Evolutionary conservation across 2,888 invertebrate species (phyloP).

Genomic region (Drosophila paracracens): DNA sequence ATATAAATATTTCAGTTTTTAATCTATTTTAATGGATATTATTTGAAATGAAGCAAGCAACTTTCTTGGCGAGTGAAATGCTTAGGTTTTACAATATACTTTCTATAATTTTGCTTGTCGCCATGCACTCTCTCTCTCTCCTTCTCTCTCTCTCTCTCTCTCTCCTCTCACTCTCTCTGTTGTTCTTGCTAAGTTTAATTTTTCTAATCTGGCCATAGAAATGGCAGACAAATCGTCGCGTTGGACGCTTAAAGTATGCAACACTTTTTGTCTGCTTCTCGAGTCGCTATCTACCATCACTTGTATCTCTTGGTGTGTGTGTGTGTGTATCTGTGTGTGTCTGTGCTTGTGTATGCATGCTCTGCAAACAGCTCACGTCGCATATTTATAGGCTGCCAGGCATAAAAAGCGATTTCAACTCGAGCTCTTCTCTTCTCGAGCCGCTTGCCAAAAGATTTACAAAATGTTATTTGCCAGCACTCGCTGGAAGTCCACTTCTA

Average conservation of each 20-base stretch:
- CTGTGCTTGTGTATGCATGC: slow-evolving; percentile 27
- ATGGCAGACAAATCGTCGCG: slow-evolving; percentile 51
- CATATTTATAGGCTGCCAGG: slow-evolving; percentile 81
- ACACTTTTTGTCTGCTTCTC: slow-evolving; percentile 57
- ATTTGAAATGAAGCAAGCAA: slow-evolving; percentile 60
- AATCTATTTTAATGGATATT: slow-evolving; percentile 82
- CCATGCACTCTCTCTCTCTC: slow-evolving; percentile 20
- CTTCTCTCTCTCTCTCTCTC: background rate
- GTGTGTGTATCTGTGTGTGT: slow-evolving; percentile 15
- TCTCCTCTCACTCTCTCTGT: background rate
- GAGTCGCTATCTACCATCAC: slow-evolving; percentile 6
- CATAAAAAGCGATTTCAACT: slow-evolving; percentile 79
- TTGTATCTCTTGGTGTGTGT: slow-evolving; percentile 21
- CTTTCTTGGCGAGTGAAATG: slow-evolving; percentile 35
- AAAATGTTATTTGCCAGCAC: slow-evolving; percentile 60
- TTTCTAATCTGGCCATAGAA: slow-evolving; percentile 67
- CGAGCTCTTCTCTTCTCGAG: slow-evolving; percentile 44
- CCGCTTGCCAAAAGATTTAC: slow-evolving; percentile 77
- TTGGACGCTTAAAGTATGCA: slow-evolving; percentile 70
- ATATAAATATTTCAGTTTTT: slow-evolving; percentile 82
- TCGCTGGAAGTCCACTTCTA: slow-evolving; percentile 5
- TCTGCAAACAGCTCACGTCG: slow-evolving; percentile 78
- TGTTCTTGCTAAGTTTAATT: slow-evolving; percentile 53
- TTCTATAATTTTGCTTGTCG: slow-evolving; percentile 63
- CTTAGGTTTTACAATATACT: slow-evolving; percentile 51